phyloP scores from a whole-genome alignment of 1,140 invertebrate species.

The Linepithema humile region DNA sequence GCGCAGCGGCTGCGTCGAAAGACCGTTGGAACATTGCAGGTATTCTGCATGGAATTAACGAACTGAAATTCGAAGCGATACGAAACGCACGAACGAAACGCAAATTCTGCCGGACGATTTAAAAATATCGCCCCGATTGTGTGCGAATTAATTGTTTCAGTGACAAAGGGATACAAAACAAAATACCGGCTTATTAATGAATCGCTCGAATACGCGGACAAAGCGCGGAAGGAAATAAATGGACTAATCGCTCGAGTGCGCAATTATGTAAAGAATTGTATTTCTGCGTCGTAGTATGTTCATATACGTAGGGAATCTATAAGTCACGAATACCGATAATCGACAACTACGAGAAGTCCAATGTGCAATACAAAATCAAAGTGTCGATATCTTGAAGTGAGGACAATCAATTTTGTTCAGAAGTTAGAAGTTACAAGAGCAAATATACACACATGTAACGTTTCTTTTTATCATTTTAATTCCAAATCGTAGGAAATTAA shows the following conservation, averaged over 20 bases:
- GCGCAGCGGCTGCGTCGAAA: not conserved
- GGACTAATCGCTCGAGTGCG: constrained; percentile 34
- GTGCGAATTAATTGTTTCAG: constrained; percentile 41
- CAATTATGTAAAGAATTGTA: constrained; percentile 32
- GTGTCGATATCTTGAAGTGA: not conserved
- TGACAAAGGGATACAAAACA: constrained; percentile 40
- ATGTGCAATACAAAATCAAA: constrained; percentile 21
- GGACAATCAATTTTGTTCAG: not conserved
- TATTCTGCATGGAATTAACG: constrained; percentile 43
- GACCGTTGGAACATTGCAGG: constrained; percentile 31
- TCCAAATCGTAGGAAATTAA: not conserved
- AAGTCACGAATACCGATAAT: constrained; percentile 8
- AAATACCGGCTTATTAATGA: constrained; percentile 48
- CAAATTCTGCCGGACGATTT: constrained; percentile 36
- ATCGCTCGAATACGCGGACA: constrained; percentile 15
- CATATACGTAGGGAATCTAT: not conserved
- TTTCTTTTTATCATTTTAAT: not conserved
- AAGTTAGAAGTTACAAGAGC: not conserved
- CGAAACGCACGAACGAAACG: constrained; percentile 16
- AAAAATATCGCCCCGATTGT: constrained; percentile 45
- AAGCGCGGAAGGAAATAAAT: constrained; percentile 32
- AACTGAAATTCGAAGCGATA: constrained; percentile 38
- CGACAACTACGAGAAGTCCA: not conserved
- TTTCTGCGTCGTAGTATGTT: not conserved
- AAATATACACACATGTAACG: not conserved